Base-by-base conservation (phyloP, 2,888 invertebrate species). In the Carterocephalus palaemon region DNA sequence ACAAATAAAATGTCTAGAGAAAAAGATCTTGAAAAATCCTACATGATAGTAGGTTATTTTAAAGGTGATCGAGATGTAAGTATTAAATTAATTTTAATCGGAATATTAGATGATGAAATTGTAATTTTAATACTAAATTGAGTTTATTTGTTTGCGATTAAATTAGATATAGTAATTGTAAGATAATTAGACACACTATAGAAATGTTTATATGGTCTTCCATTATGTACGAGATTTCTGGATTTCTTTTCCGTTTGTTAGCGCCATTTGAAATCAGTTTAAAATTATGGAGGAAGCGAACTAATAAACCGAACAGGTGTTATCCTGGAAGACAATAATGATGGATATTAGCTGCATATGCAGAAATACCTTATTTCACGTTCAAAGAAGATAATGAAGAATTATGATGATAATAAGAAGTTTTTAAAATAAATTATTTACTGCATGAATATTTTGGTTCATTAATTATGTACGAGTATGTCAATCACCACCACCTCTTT, bases 281-380 rank as follows among this genome's bases (percentile, higher is more conserved):
- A 40, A 46, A 49, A 38, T 43, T 49, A 52, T 49, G 46, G 43
- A 49, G 56, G 52, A 56, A 48, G 55, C 52, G 49, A 54, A 50
- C 43, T 53, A 51, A 45, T 48, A 43, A 57, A 46, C 56, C 52
- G 54, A 57, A 51, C 80, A 83, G 80, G 81, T 75, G 60, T 75
- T 75, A 78, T 73, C 81, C 83, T 81, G 85, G 78, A 78, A 76
- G 85, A 86, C 85, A 86, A 85, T 86, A 86, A 86, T 83, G 81
- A 75, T 67, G 78, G 73, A 75, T 76, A 75, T 79, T 82, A 82
- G 78, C 77, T 73, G 70, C 69, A 55, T 75, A 76, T 74, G 75
- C 77, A 77, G 64, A 81, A 64, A 70, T 71, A 76, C 71, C 67
- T 75, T 75, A 79, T 76, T 80, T 77, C 75, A 76, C 68, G 72